A percentile compares a stretch with the other conserved stretches of the same genome.
Conservation (phyloP, 2,113 vertebrate species). For the Rostratula benghalensis region DNA sequence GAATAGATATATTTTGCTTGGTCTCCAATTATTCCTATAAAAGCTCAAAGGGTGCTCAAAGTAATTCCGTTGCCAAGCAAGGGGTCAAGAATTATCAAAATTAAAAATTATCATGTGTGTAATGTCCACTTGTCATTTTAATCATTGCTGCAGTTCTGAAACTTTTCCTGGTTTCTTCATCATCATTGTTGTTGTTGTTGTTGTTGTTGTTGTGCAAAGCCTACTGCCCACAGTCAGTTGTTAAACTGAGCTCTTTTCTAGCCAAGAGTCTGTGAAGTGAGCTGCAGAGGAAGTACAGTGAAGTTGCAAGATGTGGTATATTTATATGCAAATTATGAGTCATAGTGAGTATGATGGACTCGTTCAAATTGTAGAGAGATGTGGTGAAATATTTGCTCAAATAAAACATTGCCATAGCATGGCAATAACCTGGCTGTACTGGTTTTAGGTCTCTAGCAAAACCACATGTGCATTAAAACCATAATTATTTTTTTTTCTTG, state of each 20-base stretch:
- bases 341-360: not conserved
- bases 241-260: not conserved
- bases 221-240: not conserved
- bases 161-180: not conserved
- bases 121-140: not conserved
- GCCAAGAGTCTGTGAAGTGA: not conserved
- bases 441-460: not conserved
- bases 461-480: not conserved
- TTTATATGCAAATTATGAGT: not conserved
- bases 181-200: no score
- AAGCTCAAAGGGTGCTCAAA: conserved; percentile 80
- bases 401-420: not conserved
- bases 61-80: conserved; percentile 75
- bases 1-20: conserved; percentile 80
- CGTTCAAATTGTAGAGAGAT: not conserved
- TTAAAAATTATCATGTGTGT: not conserved
- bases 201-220: not conserved
- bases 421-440: not conserved
- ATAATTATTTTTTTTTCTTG: not conserved
- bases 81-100: not conserved
- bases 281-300: not conserved
- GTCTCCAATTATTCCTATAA: conserved; percentile 80
- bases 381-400: not conserved
- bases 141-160: not conserved
- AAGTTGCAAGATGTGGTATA: not conserved